Percentiles rank a stretch among this genome's conserved stretches.
phyloP scores from a whole-genome alignment of 2,113 vertebrate genomes.

The Otolemur garnettii region DNA sequence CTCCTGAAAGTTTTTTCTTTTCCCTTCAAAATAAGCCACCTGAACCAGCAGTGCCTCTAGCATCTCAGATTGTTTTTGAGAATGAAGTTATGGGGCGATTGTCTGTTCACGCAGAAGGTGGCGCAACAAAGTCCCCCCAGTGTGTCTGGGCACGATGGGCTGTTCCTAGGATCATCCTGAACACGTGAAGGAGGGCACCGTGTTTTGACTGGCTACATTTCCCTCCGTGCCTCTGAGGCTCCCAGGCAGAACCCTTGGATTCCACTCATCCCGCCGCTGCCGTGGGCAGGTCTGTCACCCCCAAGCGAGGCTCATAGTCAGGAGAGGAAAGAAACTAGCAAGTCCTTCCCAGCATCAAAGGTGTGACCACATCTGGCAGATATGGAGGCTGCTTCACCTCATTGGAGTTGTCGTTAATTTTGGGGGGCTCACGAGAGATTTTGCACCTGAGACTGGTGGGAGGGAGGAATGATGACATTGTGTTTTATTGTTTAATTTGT shows the following conservation, averaged over 20 bases:
- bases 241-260: background rate
- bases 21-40: background rate
- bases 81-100: accelerated
- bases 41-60: accelerated
- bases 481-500: background rate
- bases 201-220: background rate
- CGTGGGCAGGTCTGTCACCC: accelerated
- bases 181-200: background rate
- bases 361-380: accelerated
- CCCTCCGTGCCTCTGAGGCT: background rate
- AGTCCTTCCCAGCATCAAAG: accelerated
- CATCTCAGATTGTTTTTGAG: background rate
- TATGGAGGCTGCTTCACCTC: accelerated
- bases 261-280: accelerated
- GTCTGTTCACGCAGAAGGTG: background rate
- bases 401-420: accelerated
- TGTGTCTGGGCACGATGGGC: accelerated
- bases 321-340: background rate
- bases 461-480: background rate
- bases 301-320: accelerated
- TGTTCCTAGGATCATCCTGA: background rate
- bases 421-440: accelerated
- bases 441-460: accelerated
- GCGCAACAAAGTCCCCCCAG: background rate
- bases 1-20: too few species aligned